Conservation (phyloP, 2,113 vertebrate species). For the Zeus faber region DNA sequence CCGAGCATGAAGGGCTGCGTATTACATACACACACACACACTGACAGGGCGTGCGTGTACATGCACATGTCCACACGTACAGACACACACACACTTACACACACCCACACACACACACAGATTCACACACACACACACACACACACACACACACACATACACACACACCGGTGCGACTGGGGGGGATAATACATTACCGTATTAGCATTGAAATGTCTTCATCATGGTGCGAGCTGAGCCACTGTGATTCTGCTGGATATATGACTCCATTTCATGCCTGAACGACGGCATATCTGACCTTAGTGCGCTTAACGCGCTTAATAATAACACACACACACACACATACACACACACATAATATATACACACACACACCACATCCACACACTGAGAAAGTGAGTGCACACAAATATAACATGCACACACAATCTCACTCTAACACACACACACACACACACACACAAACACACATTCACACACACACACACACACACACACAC, state of each 20-base stretch:
- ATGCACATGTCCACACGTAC: not conserved
- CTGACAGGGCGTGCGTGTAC: no score
- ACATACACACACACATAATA: not conserved
- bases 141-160: conserved; percentile 12
- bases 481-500: conserved; percentile 2
- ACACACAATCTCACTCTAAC: not conserved
- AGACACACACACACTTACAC: not conserved
- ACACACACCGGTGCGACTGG: no score
- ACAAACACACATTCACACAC: not conserved
- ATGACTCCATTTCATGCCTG: conserved; percentile 57
- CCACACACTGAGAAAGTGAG: not conserved
- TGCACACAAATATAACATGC: not conserved
- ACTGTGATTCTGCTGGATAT: conserved; percentile 28
- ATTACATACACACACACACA: conserved; percentile 6
- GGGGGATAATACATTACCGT: conserved; percentile 60
- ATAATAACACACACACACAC: conserved; percentile 10
- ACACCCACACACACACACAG: conserved; percentile 12
- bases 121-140: not conserved
- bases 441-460: not conserved
- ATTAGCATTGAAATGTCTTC: conserved; percentile 67
- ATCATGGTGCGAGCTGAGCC: no score
- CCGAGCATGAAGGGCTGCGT: not conserved
- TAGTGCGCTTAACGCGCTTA: conserved; percentile 27
- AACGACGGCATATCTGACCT: conserved; percentile 68
- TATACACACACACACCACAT: not conserved